Percentiles rank a stretch among this genome's conserved stretches.
These are phyloP conservation scores for Struthio camelus DNA, from an alignment of 2,113 vertebrate genomes.

Conservation along the genomic window DNA sequence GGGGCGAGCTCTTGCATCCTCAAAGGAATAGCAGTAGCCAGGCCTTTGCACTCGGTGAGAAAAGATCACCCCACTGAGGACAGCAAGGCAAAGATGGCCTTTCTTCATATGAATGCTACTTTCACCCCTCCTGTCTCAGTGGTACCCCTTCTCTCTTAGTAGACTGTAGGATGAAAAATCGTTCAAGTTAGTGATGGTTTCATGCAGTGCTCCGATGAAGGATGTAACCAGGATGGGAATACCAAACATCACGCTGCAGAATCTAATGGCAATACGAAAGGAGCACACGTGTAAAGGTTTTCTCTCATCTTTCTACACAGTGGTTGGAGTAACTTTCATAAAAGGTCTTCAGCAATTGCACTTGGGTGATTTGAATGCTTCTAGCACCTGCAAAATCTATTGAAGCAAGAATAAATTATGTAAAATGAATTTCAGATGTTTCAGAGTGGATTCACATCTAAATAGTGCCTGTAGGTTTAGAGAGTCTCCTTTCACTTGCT, in stretches of 20 bases:
- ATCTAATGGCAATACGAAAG: not conserved
- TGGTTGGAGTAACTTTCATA: not conserved
- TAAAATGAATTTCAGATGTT: not conserved
- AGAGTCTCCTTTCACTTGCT: not conserved
- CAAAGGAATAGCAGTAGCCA: conserved; percentile 2
- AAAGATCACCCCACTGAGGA: not conserved
- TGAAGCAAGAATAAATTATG: not conserved
- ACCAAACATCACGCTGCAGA: not conserved
- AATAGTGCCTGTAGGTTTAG: not conserved
- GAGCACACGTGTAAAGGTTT: not conserved
- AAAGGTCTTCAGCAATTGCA: not conserved
- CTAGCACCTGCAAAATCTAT: not conserved
- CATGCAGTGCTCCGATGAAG: not conserved
- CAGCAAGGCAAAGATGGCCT: not conserved
- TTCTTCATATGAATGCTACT: not conserved
- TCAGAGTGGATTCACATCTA: not conserved
- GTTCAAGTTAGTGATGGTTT: not conserved
- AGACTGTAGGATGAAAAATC: not conserved
- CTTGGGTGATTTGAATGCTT: not conserved
- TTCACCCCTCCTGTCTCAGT: not conserved
- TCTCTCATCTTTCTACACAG: not conserved
- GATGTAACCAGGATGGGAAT: not conserved
- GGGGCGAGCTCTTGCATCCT: not conserved
- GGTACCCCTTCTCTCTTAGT: not conserved
- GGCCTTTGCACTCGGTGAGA: conserved; percentile 18